Evolutionary conservation across 92 coral and sea anemone genomes (phyloP).

Genomic region (Epizoanthus rinbou): DNA sequence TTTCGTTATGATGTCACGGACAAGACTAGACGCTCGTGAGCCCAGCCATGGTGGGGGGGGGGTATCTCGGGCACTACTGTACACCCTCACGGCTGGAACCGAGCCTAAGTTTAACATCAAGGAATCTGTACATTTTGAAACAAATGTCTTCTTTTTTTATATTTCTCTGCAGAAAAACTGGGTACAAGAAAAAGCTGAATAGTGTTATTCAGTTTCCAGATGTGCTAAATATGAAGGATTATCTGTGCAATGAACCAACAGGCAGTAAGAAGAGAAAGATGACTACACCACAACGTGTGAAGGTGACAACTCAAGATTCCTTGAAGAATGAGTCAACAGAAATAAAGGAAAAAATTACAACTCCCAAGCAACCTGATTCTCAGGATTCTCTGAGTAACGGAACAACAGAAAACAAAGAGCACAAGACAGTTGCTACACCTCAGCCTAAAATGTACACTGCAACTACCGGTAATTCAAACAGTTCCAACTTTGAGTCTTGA

Average conservation of each 20-base stretch:
- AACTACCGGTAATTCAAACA: not conserved
- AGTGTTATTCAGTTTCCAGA: conserved; percentile 92
- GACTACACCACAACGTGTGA: conserved; percentile 11
- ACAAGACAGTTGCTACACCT: not conserved
- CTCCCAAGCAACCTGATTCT: not conserved
- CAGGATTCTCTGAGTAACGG: not conserved
- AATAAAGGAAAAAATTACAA: not conserved
- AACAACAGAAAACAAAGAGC: not conserved
- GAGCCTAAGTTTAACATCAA: no score
- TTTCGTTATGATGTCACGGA: no score
- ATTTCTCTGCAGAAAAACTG: conserved; percentile 71
- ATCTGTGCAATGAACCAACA: conserved; percentile 55
- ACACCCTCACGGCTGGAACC: no score
- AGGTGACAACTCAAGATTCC: not conserved
- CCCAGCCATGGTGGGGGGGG: no score
- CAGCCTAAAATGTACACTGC: not conserved
- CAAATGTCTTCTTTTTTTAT: not conserved
- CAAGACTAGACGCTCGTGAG: no score
- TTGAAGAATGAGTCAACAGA: conserved; percentile 8
- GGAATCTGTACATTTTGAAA: no score
- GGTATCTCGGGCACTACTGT: no score
- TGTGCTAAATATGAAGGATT: conserved; percentile 78
- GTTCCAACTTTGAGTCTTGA: not conserved
- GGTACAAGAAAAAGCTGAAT: conserved; percentile 93
- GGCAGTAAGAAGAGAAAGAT: conserved; percentile 18